Conservation (phyloP, 2,888 invertebrate species). For the Philereme transversata region DNA sequence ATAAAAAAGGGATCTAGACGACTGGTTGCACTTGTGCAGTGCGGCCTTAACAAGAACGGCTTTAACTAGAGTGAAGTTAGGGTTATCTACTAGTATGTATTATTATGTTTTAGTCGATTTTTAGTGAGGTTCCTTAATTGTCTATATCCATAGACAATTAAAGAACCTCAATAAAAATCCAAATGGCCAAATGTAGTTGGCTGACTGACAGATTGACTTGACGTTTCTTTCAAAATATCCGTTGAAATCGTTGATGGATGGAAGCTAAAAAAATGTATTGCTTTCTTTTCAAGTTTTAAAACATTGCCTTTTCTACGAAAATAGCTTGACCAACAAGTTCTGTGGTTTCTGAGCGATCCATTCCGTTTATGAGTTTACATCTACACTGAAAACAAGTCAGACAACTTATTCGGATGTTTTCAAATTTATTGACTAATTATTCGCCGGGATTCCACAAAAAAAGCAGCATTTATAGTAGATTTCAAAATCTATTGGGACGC, state of each 20-base stretch:
- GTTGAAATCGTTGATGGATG: conserved; percentile 48
- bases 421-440: conserved; percentile 51
- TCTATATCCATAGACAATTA: no score
- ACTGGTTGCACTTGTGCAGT: no score
- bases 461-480: conserved; percentile 56
- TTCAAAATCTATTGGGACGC: conserved; percentile 58
- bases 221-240: conserved; percentile 46
- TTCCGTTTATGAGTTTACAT: conserved; percentile 6
- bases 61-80: no score
- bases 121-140: neutral
- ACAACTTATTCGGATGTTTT: conserved; percentile 59
- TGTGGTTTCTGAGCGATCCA: conserved; percentile 23
- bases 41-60: no score
- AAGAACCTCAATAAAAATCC: no score
- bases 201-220: neutral
- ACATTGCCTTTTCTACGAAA: conserved; percentile 14
- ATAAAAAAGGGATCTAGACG: no score
- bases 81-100: no score
- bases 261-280: conserved; percentile 39
- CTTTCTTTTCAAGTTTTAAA: conserved; percentile 36
- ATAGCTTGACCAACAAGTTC: conserved; percentile 37
- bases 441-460: conserved; percentile 50
- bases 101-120: conserved; percentile 1
- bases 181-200: neutral
- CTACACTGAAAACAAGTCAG: neutral